phyloP scores from a whole-genome alignment of 2,888 invertebrate species.

The Ectemnius lituratus region DNA sequence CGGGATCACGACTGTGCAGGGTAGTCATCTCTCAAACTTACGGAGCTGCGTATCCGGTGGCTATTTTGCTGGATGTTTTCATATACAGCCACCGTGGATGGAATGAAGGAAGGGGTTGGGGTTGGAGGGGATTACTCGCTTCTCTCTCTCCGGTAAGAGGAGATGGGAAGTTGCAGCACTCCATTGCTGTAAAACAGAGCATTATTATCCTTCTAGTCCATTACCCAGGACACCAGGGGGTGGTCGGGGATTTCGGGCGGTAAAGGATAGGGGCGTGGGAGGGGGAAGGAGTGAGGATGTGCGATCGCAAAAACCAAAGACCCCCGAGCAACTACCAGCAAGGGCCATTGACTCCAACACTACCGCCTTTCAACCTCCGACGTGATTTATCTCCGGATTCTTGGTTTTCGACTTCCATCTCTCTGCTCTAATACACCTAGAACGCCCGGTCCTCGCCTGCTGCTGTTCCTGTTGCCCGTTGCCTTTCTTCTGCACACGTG shows the following conservation, averaged over 20 bases:
- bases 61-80: constrained; percentile 71
- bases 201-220: constrained; percentile 75
- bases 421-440: constrained; percentile 21
- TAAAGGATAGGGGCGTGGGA: constrained; percentile 41
- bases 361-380: constrained; percentile 63
- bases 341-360: constrained; percentile 74
- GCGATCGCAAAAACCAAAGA: constrained; percentile 70
- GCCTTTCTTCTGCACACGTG: constrained; percentile 19
- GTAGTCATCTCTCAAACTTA: constrained; percentile 70
- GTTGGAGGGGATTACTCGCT: too few relatives aligned
- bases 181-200: constrained; percentile 72
- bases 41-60: constrained; percentile 64
- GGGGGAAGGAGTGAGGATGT: constrained; percentile 49
- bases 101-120: too few relatives aligned
- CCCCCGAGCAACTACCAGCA: constrained; percentile 69
- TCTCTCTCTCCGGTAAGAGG: constrained; percentile 36
- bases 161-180: constrained; percentile 55
- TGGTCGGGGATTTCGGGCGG: constrained; percentile 15
- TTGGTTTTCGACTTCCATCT: constrained; percentile 66
- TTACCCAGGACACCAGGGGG: constrained; percentile 70
- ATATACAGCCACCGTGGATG: constrained; percentile 50
- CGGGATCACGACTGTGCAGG: constrained; percentile 23
- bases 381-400: constrained; percentile 69
- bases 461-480: constrained; percentile 21
- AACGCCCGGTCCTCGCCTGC: constrained; percentile 37